phyloP scores from a whole-genome alignment of 2,113 vertebrate genomes.

The Dipodomys stephensi region DNA sequence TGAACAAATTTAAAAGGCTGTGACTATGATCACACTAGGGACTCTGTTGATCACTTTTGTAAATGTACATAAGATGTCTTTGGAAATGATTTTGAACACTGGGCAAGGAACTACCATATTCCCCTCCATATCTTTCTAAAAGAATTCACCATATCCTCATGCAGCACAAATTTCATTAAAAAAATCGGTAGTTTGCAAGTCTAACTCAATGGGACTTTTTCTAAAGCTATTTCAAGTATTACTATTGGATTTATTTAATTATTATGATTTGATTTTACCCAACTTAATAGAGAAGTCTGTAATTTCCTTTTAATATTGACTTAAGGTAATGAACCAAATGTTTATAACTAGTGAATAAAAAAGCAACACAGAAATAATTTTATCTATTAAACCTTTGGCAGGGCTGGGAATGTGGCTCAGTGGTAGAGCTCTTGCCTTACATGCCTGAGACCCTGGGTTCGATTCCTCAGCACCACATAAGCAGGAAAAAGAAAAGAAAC shows the following conservation, averaged over 20 bases:
- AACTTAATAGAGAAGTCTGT: slow-evolving; percentile 28
- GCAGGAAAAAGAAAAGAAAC: neutral
- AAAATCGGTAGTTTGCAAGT: neutral
- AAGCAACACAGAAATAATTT: slow-evolving; percentile 31
- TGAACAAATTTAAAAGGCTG: too few species aligned
- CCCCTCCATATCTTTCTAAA: neutral
- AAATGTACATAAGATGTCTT: neutral
- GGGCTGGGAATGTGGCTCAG: too few species aligned
- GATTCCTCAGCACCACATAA: too few species aligned
- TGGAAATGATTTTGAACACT: slow-evolving; percentile 24
- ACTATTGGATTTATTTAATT: neutral
- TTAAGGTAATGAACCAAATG: slow-evolving; percentile 25
- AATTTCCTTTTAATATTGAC: slow-evolving; percentile 17
- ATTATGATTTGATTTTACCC: slow-evolving; percentile 40
- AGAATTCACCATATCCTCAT: neutral
- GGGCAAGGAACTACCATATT: neutral
- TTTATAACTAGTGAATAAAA: slow-evolving; percentile 47
- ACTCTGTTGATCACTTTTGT: neutral
- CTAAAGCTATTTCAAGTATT: neutral
- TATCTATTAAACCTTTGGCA: slow-evolving; percentile 47
- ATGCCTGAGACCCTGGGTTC: too few species aligned
- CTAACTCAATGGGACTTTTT: neutral
- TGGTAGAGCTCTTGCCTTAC: too few species aligned
- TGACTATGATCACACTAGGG: neutral
- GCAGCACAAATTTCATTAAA: neutral